Evolutionary conservation across 2,797 vertebrate species (phyloP).

Genomic region (Cacajao melanocephalus): DNA sequence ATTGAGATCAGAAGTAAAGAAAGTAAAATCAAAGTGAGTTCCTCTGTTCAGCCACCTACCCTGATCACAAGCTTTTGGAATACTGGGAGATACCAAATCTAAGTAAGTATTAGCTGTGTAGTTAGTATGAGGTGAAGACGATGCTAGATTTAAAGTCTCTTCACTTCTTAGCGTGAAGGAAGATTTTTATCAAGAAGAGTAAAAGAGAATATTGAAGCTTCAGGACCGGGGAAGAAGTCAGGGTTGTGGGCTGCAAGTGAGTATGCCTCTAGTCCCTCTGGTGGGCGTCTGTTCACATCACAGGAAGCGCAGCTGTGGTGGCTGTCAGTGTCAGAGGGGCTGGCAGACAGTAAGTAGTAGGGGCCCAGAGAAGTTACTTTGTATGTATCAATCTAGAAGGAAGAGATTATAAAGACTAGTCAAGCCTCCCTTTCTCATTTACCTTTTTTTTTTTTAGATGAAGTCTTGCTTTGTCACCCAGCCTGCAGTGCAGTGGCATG

Average conservation of each 20-base stretch:
- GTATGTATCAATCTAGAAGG: not conserved
- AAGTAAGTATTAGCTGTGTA: not conserved
- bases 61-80: not conserved
- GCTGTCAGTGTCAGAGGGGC: not conserved
- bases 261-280: slow-evolving; percentile 65
- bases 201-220: not conserved
- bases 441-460: no score
- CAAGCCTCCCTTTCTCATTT: not conserved
- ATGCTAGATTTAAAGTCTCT: not conserved
- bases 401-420: not conserved
- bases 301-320: slow-evolving; percentile 32
- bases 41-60: not conserved
- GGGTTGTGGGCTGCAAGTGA: not conserved
- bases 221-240: not conserved
- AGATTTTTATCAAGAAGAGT: not conserved
- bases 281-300: slow-evolving; percentile 69
- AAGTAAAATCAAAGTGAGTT: not conserved
- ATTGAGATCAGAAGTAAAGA: not conserved
- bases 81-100: not conserved
- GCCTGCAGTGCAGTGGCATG: not conserved
- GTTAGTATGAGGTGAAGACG: not conserved
- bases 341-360: not conserved
- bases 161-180: not conserved
- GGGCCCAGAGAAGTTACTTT: not conserved
- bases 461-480: not conserved